phyloP scores from a whole-genome alignment of 2,797 vertebrate genomes.

The Bradypus variegatus region DNA sequence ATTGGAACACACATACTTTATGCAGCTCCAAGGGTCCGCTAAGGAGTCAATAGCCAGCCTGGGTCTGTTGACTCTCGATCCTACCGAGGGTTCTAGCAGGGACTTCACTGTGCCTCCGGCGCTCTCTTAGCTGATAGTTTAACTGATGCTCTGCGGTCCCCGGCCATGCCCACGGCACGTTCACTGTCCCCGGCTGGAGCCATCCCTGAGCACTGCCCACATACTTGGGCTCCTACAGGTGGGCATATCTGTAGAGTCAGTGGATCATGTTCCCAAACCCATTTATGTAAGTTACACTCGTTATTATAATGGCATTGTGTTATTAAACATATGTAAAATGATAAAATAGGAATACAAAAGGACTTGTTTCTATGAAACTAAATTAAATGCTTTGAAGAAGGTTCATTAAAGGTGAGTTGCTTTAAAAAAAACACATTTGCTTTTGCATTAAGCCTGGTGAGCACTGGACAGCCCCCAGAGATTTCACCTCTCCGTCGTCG shows the following conservation, averaged over 20 bases:
- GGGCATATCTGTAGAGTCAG: background rate
- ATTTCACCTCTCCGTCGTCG: rapidly evolving
- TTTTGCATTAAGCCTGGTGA: background rate
- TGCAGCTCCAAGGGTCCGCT: too few species aligned
- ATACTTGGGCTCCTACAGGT: rapidly evolving
- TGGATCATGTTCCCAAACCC: background rate
- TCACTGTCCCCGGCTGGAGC: rapidly evolving
- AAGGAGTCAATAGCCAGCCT: background rate
- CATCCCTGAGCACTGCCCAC: rapidly evolving
- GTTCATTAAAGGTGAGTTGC: background rate
- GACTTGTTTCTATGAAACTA: background rate
- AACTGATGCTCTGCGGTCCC: rapidly evolving
- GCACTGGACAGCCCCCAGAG: rapidly evolving
- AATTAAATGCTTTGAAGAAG: background rate
- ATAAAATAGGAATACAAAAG: background rate
- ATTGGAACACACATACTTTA: background rate
- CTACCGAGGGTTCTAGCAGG: background rate
- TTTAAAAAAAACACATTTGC: background rate
- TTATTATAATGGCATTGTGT: background rate
- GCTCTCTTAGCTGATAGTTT: background rate
- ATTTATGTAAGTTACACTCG: background rate
- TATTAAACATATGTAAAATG: background rate
- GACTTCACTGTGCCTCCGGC: too few species aligned
- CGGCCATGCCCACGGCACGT: background rate
- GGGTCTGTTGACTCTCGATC: background rate